These are phyloP conservation scores for Hesperophylax magnus DNA, from an alignment of 1,140 invertebrate genomes.

Conservation along the genomic window DNA sequence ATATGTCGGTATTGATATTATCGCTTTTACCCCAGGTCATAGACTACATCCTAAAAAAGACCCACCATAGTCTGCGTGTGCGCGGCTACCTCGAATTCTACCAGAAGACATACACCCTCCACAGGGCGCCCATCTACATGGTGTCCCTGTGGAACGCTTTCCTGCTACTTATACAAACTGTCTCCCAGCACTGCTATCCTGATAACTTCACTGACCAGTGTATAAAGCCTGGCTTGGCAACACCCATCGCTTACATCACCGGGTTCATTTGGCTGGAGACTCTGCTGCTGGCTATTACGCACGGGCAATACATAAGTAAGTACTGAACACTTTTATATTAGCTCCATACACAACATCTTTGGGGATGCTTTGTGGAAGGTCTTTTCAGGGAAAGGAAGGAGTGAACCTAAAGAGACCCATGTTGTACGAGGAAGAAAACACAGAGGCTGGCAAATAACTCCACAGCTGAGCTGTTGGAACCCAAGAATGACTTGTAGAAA, in stretches of 20 bases:
- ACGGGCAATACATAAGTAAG: conserved; percentile 54
- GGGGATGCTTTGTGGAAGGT: no score
- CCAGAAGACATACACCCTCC: conserved; percentile 73
- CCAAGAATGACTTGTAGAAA: no score
- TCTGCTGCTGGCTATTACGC: conserved; percentile 41
- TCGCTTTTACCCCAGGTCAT: conserved; percentile 63
- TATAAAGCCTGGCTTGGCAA: conserved; percentile 60
- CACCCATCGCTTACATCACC: conserved; percentile 50
- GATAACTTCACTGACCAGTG: conserved; percentile 74
- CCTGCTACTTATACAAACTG: conserved; percentile 72
- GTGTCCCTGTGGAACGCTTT: conserved; percentile 76
- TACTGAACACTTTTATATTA: background rate
- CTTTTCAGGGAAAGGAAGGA: no score
- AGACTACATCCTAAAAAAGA: conserved; percentile 72
- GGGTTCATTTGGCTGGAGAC: conserved; percentile 52
- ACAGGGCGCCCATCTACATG: conserved; percentile 74
- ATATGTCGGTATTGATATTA: no score
- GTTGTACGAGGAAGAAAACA: no score
- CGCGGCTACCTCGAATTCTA: conserved; percentile 79
- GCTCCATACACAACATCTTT: no score
- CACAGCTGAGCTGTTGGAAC: no score
- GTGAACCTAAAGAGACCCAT: no score
- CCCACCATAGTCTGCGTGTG: conserved; percentile 73
- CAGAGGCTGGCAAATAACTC: no score
- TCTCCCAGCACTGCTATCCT: conserved; percentile 77